Conservation (phyloP, 30 jellyfish, hydroid and myxozoan genomes). For the Cassiopea xamachana region DNA sequence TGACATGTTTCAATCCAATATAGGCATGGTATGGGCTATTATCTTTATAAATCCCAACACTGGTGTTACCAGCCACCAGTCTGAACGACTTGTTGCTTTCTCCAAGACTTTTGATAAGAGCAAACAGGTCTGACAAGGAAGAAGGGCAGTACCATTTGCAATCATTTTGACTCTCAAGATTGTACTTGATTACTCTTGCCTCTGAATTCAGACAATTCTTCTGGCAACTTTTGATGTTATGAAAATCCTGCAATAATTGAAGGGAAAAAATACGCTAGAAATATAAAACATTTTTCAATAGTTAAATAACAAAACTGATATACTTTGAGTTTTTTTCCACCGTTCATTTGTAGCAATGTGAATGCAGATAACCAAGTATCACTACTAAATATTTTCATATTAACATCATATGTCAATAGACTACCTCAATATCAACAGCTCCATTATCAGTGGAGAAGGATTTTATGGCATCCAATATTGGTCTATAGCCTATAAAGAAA, state of each 20-base stretch:
- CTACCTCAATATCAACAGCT: slow-evolving; percentile 60
- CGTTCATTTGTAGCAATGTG: not conserved
- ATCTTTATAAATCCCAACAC: slow-evolving; percentile 43
- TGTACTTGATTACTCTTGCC: slow-evolving; percentile 3
- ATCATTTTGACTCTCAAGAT: not conserved
- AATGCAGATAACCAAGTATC: not conserved
- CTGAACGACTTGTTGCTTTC: not conserved
- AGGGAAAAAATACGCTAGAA: not conserved
- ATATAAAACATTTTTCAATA: not conserved
- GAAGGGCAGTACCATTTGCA: slow-evolving; percentile 53
- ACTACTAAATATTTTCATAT: not conserved
- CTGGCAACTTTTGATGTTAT: slow-evolving; percentile 19
- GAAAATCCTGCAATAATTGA: slow-evolving; percentile 25
- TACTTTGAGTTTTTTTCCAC: not conserved
- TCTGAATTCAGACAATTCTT: slow-evolving; percentile 34
- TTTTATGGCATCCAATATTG: slow-evolving; percentile 68
- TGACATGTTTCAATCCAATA: slow-evolving; percentile 35
- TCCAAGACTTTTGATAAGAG: not conserved
- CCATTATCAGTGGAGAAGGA: slow-evolving; percentile 25
- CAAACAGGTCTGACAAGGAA: slow-evolving; percentile 11
- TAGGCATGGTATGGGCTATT: slow-evolving; percentile 21
- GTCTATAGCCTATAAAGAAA: slow-evolving; percentile 44
- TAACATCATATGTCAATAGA: not conserved
- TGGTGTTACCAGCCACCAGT: slow-evolving; percentile 54
- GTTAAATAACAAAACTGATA: not conserved